These are phyloP conservation scores for Cartodere bifasciata DNA, from an alignment of 2,888 invertebrate species.

Conservation along the genomic window DNA sequence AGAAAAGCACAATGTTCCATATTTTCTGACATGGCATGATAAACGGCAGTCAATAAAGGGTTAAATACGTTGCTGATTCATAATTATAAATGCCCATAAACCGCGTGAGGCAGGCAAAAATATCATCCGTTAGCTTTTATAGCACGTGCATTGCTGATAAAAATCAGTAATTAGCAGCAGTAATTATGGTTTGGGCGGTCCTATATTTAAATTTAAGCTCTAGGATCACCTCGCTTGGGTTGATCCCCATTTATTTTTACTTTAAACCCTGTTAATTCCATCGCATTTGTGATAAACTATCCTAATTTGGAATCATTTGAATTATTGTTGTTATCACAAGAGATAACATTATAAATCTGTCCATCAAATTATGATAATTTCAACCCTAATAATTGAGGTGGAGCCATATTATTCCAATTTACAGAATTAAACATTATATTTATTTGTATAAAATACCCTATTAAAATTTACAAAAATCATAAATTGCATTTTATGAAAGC, in stretches of 20 bases:
- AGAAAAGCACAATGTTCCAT: slow-evolving; percentile 12
- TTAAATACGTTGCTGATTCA: slow-evolving; percentile 33
- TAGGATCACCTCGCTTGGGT: slow-evolving; percentile 24
- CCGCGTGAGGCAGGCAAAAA: slow-evolving; percentile 27
- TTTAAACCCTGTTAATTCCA: no score
- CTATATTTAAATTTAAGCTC: slow-evolving; percentile 24
- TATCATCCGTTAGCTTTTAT: slow-evolving; percentile 27
- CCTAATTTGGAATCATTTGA: no score
- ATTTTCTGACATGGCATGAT: slow-evolving; percentile 28
- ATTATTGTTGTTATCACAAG: no score
- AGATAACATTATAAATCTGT: no score
- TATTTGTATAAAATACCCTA: no score
- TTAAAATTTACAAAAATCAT: no score
- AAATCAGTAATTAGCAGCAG: slow-evolving; percentile 38
- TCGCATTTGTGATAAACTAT: no score
- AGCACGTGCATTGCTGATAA: slow-evolving; percentile 36
- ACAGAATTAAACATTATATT: no score
- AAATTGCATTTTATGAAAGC: no score
- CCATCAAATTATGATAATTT: no score
- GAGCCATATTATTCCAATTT: no score
- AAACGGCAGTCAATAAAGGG: slow-evolving; percentile 33
- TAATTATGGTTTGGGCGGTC: slow-evolving; percentile 29
- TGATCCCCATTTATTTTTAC: slow-evolving; percentile 31
- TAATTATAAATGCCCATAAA: slow-evolving; percentile 28
- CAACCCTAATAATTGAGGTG: no score